Percentiles rank a stretch among this genome's conserved stretches.
Evolutionary conservation across 2,113 vertebrate species (phyloP).

Genomic region (Progne subis): DNA sequence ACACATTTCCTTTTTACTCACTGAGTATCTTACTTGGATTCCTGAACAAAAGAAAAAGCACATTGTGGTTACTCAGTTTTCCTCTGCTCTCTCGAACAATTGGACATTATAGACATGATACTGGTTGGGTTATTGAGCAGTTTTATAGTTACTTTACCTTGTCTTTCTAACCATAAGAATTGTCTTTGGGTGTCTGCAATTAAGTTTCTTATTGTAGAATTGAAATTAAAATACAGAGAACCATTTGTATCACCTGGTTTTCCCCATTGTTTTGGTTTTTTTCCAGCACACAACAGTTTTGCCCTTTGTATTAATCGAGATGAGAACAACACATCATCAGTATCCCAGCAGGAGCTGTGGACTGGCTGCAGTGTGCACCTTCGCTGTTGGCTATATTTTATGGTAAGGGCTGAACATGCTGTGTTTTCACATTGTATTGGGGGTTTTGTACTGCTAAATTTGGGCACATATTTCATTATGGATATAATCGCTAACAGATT

Average conservation of each 20-base stretch:
- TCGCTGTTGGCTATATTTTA: conserved; percentile 91
- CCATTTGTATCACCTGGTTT: conserved; percentile 59
- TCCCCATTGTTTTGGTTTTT: background rate
- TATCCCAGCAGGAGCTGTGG: conserved; percentile 92
- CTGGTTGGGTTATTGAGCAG: background rate
- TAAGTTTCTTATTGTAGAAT: background rate
- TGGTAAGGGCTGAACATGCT: conserved; percentile 83
- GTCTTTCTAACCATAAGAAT: background rate
- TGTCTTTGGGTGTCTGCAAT: background rate
- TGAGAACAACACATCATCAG: conserved; percentile 93
- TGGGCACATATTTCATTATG: conserved; percentile 74
- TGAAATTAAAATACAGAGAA: background rate
- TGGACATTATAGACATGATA: background rate
- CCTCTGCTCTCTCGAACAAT: background rate
- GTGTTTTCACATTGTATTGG: conserved; percentile 62
- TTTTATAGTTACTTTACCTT: background rate
- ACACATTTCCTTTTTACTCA: background rate
- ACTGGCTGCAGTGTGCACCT: conserved; percentile 85
- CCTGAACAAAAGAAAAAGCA: background rate
- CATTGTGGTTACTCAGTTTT: background rate
- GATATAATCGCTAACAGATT: conserved; percentile 77
- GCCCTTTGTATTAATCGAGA: conserved; percentile 98
- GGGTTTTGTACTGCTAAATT: conserved; percentile 70
- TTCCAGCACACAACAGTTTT: conserved; percentile 95
- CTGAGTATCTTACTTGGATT: background rate